Base-by-base conservation (phyloP, 2,797 vertebrate genomes). In the Huso huso region DNA sequence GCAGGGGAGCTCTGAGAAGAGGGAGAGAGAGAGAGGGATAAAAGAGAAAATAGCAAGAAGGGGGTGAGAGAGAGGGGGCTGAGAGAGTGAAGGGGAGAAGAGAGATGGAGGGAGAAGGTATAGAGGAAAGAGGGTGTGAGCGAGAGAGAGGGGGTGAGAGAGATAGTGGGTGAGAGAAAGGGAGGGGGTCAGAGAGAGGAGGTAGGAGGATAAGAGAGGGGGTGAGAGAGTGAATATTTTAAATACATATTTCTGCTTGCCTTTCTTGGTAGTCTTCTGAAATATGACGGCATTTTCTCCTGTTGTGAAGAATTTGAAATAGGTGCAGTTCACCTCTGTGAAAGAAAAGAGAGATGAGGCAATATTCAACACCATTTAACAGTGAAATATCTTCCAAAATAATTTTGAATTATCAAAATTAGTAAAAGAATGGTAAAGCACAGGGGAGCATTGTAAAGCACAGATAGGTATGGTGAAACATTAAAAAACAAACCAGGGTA, bases 221-320 rank as follows among this genome's bases (percentile, higher is more conserved):
- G 3, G 12, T 48, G 15, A 18, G 11, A 0, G 69, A 68, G 68
- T 12, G 6, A 23, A n/a, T 50, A 49, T 62, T 70, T 51, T 65
- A 65, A 37, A 11, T 10, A 37, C 10, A 78, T 84, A 79, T 79
- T 68, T 64, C 70, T 61, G 72, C 90, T 88, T 81, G 93, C 92
- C 88, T 75, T 91, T 95, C 78, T 89, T 87, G 7, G 92, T 94
- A 1, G 90, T 91, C 82, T 91, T 92, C 78, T 91, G 90, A 81
- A 96, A 94, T 75, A 95, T 90, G 67, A 76, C 84, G 1, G 91
- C 89, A n/a, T 93, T 94, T 69, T 94, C 91, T 71, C 93, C 93
- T 2, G 93, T 93, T 66, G 92, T 95, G 83, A 95, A 94, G 86
- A 96, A 94, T 79, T 92, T 95, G 79, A 96, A 96, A 77, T 91